A percentile compares a stretch with the other conserved stretches of the same genome.
Conservation (phyloP, 2,797 vertebrate species). For the Emydoidea blandingii region DNA sequence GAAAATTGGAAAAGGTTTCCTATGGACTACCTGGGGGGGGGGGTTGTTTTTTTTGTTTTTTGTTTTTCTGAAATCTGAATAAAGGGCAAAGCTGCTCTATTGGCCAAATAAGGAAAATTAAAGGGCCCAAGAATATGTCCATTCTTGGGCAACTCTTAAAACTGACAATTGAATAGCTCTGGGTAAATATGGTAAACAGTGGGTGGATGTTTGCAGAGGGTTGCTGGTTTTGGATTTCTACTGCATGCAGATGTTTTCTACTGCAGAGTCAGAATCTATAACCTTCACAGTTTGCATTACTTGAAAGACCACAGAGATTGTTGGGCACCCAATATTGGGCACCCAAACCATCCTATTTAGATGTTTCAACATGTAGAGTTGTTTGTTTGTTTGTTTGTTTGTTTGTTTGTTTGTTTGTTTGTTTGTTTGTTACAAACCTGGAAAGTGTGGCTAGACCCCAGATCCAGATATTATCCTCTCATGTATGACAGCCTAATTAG, state of each 20-base stretch:
- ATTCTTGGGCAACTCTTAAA: not conserved
- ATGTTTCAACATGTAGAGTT: slow-evolving; percentile 8
- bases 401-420: too few species aligned
- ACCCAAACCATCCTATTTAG: not conserved
- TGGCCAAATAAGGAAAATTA: not conserved
- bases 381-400: too few species aligned
- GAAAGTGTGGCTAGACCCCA: slow-evolving; percentile 42
- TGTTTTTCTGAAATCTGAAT: slow-evolving; percentile 18
- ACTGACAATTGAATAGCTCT: not conserved
- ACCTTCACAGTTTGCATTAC: not conserved
- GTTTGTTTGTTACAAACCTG: not conserved
- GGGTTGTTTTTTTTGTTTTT: not conserved
- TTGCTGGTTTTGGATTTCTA: not conserved
- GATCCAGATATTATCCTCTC: slow-evolving; percentile 46
- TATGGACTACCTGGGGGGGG: not conserved
- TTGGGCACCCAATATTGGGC: not conserved
- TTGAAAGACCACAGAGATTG: not conserved
- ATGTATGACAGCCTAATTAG: slow-evolving; percentile 64
- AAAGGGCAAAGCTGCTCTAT: not conserved
- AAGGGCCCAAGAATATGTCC: not conserved
- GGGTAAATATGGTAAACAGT: not conserved
- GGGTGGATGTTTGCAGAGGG: not conserved
- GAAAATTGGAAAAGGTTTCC: not conserved
- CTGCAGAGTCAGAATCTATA: not conserved
- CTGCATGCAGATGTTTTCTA: not conserved